phyloP scores from a whole-genome alignment of 1,140 invertebrate species.

The Leptopilina clavipes region DNA sequence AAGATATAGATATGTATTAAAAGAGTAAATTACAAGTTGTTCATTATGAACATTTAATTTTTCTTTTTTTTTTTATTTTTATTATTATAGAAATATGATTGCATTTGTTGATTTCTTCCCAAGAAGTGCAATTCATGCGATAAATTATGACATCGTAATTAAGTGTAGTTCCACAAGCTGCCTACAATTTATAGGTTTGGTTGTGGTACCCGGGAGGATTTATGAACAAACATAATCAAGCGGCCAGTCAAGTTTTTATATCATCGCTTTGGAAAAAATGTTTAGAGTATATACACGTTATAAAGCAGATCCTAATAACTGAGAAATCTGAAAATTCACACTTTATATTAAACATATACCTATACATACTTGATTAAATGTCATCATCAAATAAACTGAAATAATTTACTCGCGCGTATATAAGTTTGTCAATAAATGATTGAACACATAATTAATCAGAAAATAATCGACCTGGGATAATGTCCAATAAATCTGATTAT shows the following conservation, averaged over 20 bases:
- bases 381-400: slow-evolving; percentile 5
- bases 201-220: slow-evolving; percentile 19
- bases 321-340: slow-evolving; percentile 25
- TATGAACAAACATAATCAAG: slow-evolving; percentile 30
- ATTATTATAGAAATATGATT: slow-evolving; percentile 13
- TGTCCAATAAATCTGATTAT: no score
- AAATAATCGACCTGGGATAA: not conserved
- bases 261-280: not conserved
- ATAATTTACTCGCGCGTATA: not conserved
- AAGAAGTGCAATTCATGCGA: slow-evolving; percentile 24
- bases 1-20: no score
- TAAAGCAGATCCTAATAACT: slow-evolving; percentile 19
- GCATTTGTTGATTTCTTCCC: slow-evolving; percentile 20
- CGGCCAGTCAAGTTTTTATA: slow-evolving; percentile 32
- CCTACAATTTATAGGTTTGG: not conserved
- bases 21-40: no score
- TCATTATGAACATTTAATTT: not conserved
- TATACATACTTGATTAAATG: not conserved
- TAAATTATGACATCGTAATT: slow-evolving; percentile 31
- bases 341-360: no score
- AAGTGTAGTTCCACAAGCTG: slow-evolving; percentile 18
- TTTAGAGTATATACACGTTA: slow-evolving; percentile 5
- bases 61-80: not conserved
- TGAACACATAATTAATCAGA: slow-evolving; percentile 2
- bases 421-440: slow-evolving; percentile 9